A percentile compares a stretch with the other conserved stretches of the same genome.
Conservation (phyloP, 1,140 invertebrate species). For the Trissolcus basalis region DNA sequence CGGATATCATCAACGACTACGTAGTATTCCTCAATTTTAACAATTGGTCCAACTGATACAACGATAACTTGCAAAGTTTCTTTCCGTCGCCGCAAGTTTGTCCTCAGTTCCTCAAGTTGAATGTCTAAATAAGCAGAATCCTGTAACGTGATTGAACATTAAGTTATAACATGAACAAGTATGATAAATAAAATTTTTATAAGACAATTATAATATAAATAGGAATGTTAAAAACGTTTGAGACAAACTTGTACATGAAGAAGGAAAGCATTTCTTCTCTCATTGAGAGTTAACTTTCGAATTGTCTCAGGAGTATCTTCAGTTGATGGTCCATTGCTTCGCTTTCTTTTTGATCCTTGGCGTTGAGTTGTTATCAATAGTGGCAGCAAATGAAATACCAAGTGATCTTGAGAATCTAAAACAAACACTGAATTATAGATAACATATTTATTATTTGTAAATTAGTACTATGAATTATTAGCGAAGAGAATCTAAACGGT, state of each 20-base stretch:
- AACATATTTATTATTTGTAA: no score
- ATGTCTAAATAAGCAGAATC: slow-evolving; percentile 5
- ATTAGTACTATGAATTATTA: no score
- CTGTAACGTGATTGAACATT: slow-evolving; percentile 6
- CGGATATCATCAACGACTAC: slow-evolving; percentile 13
- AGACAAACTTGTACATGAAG: slow-evolving; percentile 12
- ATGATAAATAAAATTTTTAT: not conserved
- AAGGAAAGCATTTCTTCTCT: slow-evolving; percentile 13
- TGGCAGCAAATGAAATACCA: slow-evolving; percentile 13
- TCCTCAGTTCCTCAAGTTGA: slow-evolving; percentile 4
- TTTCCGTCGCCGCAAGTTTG: not conserved
- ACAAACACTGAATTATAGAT: no score
- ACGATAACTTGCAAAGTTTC: slow-evolving; percentile 35
- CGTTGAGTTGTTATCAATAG: slow-evolving; percentile 13
- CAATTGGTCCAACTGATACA: slow-evolving; percentile 12
- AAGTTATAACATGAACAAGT: not conserved
- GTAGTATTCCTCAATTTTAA: slow-evolving; percentile 26
- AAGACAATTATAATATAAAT: no score
- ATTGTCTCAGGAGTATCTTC: not conserved
- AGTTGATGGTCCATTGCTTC: not conserved
- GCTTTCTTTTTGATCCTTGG: slow-evolving; percentile 4
- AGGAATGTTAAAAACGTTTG: slow-evolving; percentile 1
- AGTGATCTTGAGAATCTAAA: slow-evolving; percentile 19
- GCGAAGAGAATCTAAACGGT: no score
- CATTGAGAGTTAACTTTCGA: slow-evolving; percentile 16